A percentile compares a stretch with the other conserved stretches of the same genome.
Evolutionary conservation across 2,888 invertebrate species (phyloP).

Genomic region (Scaeva pyrastri): DNA sequence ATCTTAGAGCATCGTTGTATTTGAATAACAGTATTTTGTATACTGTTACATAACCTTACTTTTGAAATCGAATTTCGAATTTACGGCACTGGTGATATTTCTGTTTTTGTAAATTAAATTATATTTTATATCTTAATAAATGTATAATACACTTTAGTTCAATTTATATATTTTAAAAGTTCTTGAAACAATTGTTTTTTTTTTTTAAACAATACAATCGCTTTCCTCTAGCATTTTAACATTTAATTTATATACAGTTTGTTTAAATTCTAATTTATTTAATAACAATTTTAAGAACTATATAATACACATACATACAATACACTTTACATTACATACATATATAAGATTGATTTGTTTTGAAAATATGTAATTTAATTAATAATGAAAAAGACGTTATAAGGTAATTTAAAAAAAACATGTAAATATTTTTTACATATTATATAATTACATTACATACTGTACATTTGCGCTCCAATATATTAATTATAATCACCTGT

Average conservation of each 20-base stretch:
- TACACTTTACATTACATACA: too few species aligned
- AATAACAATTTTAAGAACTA: conserved; percentile 19
- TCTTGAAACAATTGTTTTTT: conserved; percentile 2
- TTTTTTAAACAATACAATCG: conserved; percentile 29
- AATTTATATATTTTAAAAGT: conserved; percentile 14
- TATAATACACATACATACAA: conserved; percentile 13
- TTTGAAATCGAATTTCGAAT: too few species aligned
- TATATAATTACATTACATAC: conserved; percentile 22
- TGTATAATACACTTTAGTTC: conserved; percentile 63
- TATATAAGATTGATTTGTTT: conserved; percentile 57
- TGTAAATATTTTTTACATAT: conserved; percentile 50
- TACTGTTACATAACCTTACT: too few species aligned
- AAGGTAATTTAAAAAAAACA: conserved; percentile 65
- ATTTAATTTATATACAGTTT: conserved; percentile 36
- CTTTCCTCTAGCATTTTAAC: conserved; percentile 50
- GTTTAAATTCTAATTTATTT: conserved; percentile 23
- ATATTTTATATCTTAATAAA: conserved; percentile 4
- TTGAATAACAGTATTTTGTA: too few species aligned
- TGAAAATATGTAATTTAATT: conserved; percentile 55
- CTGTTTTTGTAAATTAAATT: not conserved
- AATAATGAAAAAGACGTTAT: conserved; percentile 43
- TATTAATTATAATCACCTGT: conserved; percentile 65
- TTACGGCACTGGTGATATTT: conserved; percentile 58
- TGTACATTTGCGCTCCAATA: conserved; percentile 52
- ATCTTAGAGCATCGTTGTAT: too few species aligned